Conservation (phyloP, 2,113 vertebrate genomes). For the Condylura cristata region DNA sequence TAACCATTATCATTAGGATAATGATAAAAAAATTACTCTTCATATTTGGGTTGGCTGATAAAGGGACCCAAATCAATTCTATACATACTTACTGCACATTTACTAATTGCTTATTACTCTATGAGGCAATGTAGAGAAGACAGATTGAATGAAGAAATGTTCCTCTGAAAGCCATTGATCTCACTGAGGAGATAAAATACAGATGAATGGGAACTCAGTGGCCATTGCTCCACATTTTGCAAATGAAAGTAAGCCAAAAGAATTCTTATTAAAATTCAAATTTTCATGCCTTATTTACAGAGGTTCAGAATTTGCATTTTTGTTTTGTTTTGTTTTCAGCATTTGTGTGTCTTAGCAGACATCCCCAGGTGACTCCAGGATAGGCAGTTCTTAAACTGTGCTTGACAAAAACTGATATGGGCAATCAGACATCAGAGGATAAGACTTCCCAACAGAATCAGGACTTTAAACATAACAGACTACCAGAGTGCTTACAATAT, state of each 20-base stretch:
- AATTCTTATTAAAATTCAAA: slow-evolving; percentile 38
- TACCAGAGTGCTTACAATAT: background rate
- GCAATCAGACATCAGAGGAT: background rate
- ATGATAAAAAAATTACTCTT: slow-evolving; percentile 63
- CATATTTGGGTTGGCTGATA: slow-evolving; percentile 59
- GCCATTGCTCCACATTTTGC: background rate
- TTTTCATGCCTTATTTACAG: background rate
- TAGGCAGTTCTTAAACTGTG: background rate
- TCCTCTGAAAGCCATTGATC: background rate
- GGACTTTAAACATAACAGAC: background rate
- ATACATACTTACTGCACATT: slow-evolving; percentile 58
- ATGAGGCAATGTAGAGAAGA: background rate
- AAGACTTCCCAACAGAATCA: background rate
- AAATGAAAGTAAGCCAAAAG: background rate
- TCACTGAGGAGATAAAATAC: slow-evolving; percentile 44
- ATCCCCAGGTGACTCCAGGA: background rate
- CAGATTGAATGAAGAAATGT: background rate
- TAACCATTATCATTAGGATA: slow-evolving; percentile 66
- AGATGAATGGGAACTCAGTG: background rate
- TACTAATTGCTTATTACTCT: slow-evolving; percentile 68
- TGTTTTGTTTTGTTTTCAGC: background rate
- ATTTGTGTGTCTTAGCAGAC: slow-evolving; percentile 4
- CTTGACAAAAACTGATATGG: slow-evolving; percentile 4
- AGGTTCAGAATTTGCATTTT: slow-evolving; percentile 5
- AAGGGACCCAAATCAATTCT: slow-evolving; percentile 62